A percentile compares a stretch with the other conserved stretches of the same genome.
Conservation (phyloP, 2,797 vertebrate genomes). For the Spinibarbus caldwelli region DNA sequence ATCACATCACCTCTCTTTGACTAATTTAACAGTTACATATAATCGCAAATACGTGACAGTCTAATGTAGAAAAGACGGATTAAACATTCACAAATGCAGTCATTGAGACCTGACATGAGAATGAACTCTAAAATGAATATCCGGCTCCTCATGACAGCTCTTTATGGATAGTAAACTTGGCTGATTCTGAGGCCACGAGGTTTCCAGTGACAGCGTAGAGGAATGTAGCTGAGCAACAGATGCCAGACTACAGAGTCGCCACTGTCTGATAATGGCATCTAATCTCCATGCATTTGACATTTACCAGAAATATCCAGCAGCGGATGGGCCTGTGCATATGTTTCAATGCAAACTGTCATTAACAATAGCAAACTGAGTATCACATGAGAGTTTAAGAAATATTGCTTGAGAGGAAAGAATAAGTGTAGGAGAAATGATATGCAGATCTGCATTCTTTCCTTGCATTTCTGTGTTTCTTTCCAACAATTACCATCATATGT, state of each 20-base stretch:
- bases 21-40: conserved; percentile 34
- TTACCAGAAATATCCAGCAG: conserved; percentile 35
- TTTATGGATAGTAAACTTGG: conserved; percentile 61
- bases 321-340: conserved; percentile 38
- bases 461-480: conserved; percentile 20
- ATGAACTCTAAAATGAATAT: background rate
- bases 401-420: background rate
- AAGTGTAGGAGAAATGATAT: background rate
- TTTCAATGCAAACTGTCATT: background rate
- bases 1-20: background rate
- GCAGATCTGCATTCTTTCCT: conserved; percentile 1
- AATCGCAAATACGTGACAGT: conserved; percentile 31
- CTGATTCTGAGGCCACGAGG: conserved; percentile 11
- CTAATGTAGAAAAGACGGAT: conserved; percentile 18
- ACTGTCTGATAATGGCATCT: conserved; percentile 39
- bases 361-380: background rate
- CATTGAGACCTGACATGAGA: background rate
- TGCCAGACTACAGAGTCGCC: conserved; percentile 22
- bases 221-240: conserved; percentile 64
- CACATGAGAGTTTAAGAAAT: background rate
- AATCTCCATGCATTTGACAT: conserved; percentile 41
- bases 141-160: conserved; percentile 27
- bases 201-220: conserved; percentile 49
- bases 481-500: conserved; percentile 33
- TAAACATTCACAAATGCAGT: background rate